Conservation (phyloP, 2,113 vertebrate genomes). For the Gymnarchus niloticus region DNA sequence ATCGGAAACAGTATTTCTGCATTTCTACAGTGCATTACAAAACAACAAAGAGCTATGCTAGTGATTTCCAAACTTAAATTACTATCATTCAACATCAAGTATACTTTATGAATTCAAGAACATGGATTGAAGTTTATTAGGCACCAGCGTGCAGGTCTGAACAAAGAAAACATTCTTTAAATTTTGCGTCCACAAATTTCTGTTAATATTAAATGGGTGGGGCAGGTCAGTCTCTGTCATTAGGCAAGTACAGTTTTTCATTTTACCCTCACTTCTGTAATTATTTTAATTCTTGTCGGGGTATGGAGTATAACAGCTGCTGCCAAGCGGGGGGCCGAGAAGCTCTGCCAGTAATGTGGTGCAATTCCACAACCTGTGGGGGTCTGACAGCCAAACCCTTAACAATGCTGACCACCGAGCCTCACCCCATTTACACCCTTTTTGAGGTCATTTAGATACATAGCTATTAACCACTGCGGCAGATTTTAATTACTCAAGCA, state of each 20-base stretch:
- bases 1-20: neutral
- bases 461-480: neutral
- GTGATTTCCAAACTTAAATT: too few relatives aligned
- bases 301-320: neutral
- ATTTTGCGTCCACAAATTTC: too few relatives aligned
- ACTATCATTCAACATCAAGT: too few relatives aligned
- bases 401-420: neutral
- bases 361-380: too few relatives aligned
- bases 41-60: too few relatives aligned
- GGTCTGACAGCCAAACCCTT: too few relatives aligned
- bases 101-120: too few relatives aligned
- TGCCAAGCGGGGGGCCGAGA: neutral
- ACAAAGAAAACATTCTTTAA: neutral
- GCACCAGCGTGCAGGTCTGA: neutral
- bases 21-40: too few relatives aligned
- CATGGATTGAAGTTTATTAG: too few relatives aligned
- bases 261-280: neutral
- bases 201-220: too few relatives aligned
- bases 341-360: neutral
- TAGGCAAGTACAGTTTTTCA: too few relatives aligned
- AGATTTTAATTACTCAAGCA: neutral
- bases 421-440: neutral
- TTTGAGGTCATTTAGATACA: neutral
- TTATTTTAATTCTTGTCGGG: neutral
- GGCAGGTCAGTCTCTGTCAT: too few relatives aligned